Base-by-base conservation (phyloP, 2,888 invertebrate species). In the Noctua fimbriata region DNA sequence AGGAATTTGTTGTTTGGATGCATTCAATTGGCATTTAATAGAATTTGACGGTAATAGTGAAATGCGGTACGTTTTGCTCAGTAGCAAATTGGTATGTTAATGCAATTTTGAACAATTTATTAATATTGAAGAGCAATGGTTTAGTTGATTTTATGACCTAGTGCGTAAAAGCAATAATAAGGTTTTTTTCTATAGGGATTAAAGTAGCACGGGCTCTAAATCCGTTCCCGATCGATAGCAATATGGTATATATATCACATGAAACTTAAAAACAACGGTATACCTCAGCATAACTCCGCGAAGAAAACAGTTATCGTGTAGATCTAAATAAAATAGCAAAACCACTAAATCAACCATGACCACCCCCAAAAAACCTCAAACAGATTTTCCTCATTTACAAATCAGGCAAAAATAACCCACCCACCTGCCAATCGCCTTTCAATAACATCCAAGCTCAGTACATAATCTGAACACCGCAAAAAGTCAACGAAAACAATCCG, bases 401-500 rank as follows among this genome's bases (percentile, higher is more conserved):
- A 63, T 49, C 41, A n/a, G 10, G 47, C 18, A 24, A 44, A 69
- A 52, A 49, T 49, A 41, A 63, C 55, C 16, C 24, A 16, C 21
- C 1, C 28, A 81, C 41, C 82, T 85, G 81, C 60, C 73, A 81
- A 58, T 49, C 18, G 1, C 58, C 69, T 82, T n/a, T 86, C 82
- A 82, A 65, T 82, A 67, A 73, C 1, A 0, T 24, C 52, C 21
- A 24, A 79, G 18, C 67, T n/a, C n/a, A 9, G 16, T 69, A 86
- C 9, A 86, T 86, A 69, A 65, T 58, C 69, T 47, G 9, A 44
- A 16, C 24, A n/a, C 55, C 70, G 73, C 71, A 87, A 87, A 87
- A 72, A 83, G 71, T 71, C 67, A 55, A 74, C 47, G 52, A 65
- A 90, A 89, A 87, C 78, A 89, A 78, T 78, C 32, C 55, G 21